These are phyloP conservation scores for Acanthiza pusilla DNA, from an alignment of 2,797 vertebrate genomes.

Conservation along the genomic window DNA sequence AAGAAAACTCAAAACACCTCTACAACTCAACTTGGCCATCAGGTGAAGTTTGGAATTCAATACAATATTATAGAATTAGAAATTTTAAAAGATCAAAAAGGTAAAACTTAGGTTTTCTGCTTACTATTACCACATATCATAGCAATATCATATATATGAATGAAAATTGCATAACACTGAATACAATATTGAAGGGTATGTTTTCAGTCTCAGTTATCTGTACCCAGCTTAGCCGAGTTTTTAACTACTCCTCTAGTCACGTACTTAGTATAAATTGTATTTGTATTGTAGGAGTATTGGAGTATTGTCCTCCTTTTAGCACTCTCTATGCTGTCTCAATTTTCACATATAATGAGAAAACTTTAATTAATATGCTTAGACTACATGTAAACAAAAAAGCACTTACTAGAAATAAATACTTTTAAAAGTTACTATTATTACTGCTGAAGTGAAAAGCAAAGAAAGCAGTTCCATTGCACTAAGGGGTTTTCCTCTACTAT, in stretches of 20 bases:
- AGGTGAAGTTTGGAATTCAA: background rate
- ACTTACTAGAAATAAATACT: background rate
- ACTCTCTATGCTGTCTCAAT: background rate
- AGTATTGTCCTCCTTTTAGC: background rate
- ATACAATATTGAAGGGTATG: background rate
- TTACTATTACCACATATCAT: background rate
- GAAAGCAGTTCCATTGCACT: background rate
- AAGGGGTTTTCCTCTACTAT: background rate
- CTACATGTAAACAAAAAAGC: background rate
- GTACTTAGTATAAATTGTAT: background rate
- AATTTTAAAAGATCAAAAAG: background rate
- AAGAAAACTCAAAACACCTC: background rate
- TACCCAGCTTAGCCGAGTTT: background rate
- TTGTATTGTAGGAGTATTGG: background rate
- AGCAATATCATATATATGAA: background rate
- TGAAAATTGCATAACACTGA: background rate
- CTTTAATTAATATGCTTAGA: background rate
- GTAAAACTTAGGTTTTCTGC: background rate
- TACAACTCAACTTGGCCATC: background rate
- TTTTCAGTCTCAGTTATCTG: background rate
- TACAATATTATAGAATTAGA: background rate
- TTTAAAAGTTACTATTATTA: background rate
- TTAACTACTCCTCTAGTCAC: accelerated
- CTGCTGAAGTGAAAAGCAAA: background rate
- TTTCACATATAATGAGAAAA: background rate